phyloP scores from a whole-genome alignment of 2,113 vertebrate species.

The Mobula hypostoma region DNA sequence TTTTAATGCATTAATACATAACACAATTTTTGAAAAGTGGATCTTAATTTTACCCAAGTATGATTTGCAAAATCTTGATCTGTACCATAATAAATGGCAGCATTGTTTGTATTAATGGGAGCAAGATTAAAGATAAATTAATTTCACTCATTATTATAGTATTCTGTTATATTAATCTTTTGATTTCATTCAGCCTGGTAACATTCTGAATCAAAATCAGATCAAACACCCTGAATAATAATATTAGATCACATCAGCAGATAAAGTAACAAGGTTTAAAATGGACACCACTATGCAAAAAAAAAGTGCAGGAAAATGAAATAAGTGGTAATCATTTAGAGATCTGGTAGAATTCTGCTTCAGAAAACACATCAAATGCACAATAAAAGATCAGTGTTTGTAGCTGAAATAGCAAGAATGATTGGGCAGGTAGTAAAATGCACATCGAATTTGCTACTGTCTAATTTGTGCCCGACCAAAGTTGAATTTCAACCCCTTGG shows the following conservation, averaged over 20 bases:
- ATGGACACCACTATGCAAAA: constrained; percentile 19
- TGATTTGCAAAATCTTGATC: not conserved
- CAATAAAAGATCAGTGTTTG: not conserved
- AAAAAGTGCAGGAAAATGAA: not conserved
- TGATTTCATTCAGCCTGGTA: not conserved
- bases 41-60: not conserved
- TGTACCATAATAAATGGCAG: too few relatives aligned
- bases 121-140: not conserved
- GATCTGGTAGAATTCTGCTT: not conserved
- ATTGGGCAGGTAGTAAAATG: not conserved
- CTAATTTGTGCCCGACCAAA: not conserved
- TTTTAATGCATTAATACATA: not conserved
- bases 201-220: constrained; percentile 7
- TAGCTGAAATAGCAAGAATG: not conserved
- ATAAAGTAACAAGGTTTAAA: not conserved
- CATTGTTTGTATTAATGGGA: not conserved
- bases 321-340: not conserved
- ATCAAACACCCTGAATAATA: not conserved
- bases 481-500: not conserved
- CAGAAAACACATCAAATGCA: not conserved
- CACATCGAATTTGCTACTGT: not conserved
- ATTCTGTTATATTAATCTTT: not conserved
- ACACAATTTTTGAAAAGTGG: not conserved
- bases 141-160: not conserved
- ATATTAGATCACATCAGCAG: not conserved